Evolutionary conservation across 2,797 vertebrate genomes (phyloP), one percentile per base, ranked within the genome.

Genomic region (Rhinatrema bivittatum): DNA sequence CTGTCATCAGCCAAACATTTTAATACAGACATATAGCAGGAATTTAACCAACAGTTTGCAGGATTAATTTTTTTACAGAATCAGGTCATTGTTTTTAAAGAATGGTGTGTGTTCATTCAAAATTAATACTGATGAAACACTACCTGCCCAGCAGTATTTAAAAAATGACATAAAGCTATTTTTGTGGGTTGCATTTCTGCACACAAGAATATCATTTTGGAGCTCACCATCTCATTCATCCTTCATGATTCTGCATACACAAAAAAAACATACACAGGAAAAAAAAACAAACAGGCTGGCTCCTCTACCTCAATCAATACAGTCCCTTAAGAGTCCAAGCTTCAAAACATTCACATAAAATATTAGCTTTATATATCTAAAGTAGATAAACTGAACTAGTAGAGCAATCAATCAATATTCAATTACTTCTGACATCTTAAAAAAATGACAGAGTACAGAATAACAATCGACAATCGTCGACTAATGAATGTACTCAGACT

Each of bases 341-440:
- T 53, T 48, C 52, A 56, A 57, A 72, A 65, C 22, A 67, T 51
- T 65, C 52, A 64, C 14, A 34, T 56, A 74, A 71, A 77, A 51
- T 60, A 71, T 55, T 57, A 68, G 36, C 10, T 29, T 59, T 61
- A 55, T 56, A 36, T 61, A 65, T 59, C 62, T 58, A 56, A 32
- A 64, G 61, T 16, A 64, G 43, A 70, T 35, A 66, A 73, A 68
- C 44, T 50, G 48, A 71, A 53, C 13, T 34, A 64, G 38, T 16
- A 71, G 46, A 33, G 17, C 38, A 40, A 68, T 63, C 46, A 55
- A 52, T 65, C 53, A 58, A 46, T 65, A 62, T 74, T 61, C 58
- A 72, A 50, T 70, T 63, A 68, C 36, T 50, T 53, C 16, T 51
- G 47, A 44, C 46, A 77, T 65, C 52, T 60, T 54, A 41, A 17